Evolutionary conservation across 2,888 invertebrate species (phyloP).

Genomic region (Cephus rjabovi): DNA sequence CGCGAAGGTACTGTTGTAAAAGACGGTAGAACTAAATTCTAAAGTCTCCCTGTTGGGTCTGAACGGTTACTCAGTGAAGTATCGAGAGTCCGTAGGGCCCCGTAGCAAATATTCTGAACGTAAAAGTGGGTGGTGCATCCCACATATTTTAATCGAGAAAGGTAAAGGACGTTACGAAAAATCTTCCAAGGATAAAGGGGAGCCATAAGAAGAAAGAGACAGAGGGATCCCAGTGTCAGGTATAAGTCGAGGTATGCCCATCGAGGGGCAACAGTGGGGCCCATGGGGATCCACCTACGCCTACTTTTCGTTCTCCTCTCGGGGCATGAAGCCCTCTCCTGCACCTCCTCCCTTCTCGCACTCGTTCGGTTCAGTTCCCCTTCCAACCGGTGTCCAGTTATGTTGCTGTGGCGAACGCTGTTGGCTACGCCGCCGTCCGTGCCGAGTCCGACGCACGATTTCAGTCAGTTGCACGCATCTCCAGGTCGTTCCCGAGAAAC

Average conservation of each 20-base stretch:
- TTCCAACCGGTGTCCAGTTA: slow-evolving; percentile 64
- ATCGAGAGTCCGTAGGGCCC: not conserved
- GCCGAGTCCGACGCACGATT: slow-evolving; percentile 7
- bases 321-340: slow-evolving; percentile 9
- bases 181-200: not conserved
- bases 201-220: not conserved
- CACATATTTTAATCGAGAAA: not conserved
- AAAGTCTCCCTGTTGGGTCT: not conserved
- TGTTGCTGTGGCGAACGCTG: slow-evolving; percentile 59
- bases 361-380: slow-evolving; percentile 59
- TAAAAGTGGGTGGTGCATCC: not conserved
- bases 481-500: not conserved
- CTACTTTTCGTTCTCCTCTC: slow-evolving; percentile 18
- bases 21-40: not conserved
- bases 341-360: slow-evolving; percentile 19
- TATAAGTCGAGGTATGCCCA: not conserved
- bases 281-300: slow-evolving; percentile 28
- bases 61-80: not conserved
- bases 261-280: slow-evolving; percentile 11
- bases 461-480: not conserved
- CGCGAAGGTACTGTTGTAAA: not conserved
- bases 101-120: not conserved
- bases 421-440: slow-evolving; percentile 33
- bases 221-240: not conserved
- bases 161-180: not conserved